Evolutionary conservation across 2,113 vertebrate species (phyloP), one percentile per base, ranked within the genome.

Genomic region (Colaptes auratus): DNA sequence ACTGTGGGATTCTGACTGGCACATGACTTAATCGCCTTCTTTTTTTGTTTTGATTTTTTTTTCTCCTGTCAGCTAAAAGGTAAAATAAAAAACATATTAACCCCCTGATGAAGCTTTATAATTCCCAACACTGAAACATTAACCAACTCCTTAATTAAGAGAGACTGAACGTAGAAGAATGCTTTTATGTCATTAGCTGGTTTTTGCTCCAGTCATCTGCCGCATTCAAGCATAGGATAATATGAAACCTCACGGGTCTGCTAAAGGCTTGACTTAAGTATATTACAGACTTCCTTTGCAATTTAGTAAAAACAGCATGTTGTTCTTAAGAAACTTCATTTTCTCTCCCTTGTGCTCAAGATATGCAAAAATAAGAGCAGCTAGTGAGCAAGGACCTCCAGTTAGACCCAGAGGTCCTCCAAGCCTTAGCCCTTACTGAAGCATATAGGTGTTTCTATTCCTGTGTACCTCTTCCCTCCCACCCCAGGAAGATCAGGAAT

Each of bases 181-280:
- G 95, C 95, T 96, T 96, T 96, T 94, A 96, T 94, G 96, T 96
- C 95, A 96, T 95, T 94, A 93, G 95, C 95, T 95, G 90, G 69
- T 69, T 96, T 96, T 96, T 95, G 88, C 93, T 96, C 80, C 91
- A 94, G 95, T 95, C 91, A 95, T 92, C 94, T 88, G 89, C 94
- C 93, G 96, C 95, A 94, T 91, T 95, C 94, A 95, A 95, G 93
- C 96, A 97, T 92, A 91, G 94, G 94, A 96, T 95, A 96, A 96
- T 96, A 90, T n/a, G 95, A 96, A 96, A 95, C 96, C 96, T 96
- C 95, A 94, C 35, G 83, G 93, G 90, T 90, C 95, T 94, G 95
- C 93, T 96, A 75, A 96, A 96, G 95, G 90, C 92, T 88, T 74
- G 93, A 95, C 93, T 95, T 90, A 88, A 94, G 96, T 92, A 58